Base-by-base conservation (phyloP, 2,113 vertebrate species). In the Mellivora capensis region DNA sequence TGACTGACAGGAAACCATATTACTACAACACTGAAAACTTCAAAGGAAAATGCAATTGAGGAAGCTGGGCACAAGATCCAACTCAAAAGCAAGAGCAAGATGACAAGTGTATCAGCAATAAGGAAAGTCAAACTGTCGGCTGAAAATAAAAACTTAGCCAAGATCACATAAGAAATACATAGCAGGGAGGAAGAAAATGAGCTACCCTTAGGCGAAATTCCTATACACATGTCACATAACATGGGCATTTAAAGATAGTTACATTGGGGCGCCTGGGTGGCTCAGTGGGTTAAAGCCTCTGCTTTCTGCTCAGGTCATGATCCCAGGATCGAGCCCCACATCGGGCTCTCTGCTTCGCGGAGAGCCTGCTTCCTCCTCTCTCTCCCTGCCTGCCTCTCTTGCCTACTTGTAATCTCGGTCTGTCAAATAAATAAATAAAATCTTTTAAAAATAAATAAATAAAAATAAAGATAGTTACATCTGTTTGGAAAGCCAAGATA, bases 121-220 rank as follows among this genome's bases (percentile, higher is more conserved):
- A 87, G 27, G 23, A 94, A 93, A 87, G 57, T n/a, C 61, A 95
- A 94, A 94, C 29, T 62, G 11, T 34, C 85, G 44, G 18, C 42
- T 86, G n/a, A 96, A 94, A 94, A 92, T 31, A 91, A 97, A 97
- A 97, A 81, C 14, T 88, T 89, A 71, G 62, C 44, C 39, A 96
- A 76, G 62, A 83, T 85, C 74, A 83, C 25, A 29, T 0, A 47
- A 59, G 39, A 96, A 90, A 94, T 42, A 95, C 0, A 91, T 0
- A 92, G n/a, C 17, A 52, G 49, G 31, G 49, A 44, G 1, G 20
- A 25, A 27, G 4, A 61, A 11, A 34, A 93, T 93, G 67, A 91
- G 34, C 67, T 95, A 64, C 31, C 52, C 34, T 29, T 42, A 64
- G 87, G 31, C 31, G 94, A 95, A 76, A 96, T 92, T 94, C 86